Conservation (phyloP, 2,797 vertebrate genomes). For the Neosilurus hyrtlii region DNA sequence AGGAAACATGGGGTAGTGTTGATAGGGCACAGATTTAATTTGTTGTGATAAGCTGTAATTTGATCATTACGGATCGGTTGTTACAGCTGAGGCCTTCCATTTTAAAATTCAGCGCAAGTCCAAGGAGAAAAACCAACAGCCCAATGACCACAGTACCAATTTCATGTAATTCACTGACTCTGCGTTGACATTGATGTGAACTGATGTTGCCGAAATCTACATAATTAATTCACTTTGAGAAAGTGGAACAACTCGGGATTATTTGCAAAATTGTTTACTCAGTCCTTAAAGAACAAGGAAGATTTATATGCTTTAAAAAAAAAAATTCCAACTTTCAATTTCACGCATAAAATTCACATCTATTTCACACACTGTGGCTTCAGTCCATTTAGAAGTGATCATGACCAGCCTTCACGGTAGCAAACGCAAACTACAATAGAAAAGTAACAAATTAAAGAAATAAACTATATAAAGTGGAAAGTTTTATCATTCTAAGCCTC, state of each 20-base stretch:
- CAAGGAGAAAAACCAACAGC: slow-evolving; percentile 20
- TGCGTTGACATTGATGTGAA: not conserved
- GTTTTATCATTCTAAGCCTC: not conserved
- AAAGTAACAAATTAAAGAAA: not conserved
- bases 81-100: slow-evolving; percentile 13
- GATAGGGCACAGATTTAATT: not conserved
- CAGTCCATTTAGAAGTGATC: not conserved
- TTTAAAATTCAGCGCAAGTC: slow-evolving; percentile 1
- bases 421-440: not conserved
- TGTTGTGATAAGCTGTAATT: slow-evolving; percentile 22
- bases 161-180: not conserved
- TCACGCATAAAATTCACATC: not conserved
- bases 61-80: not conserved
- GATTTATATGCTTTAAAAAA: not conserved
- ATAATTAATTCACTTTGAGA: not conserved
- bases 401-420: not conserved
- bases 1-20: slow-evolving; percentile 3
- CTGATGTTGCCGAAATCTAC: not conserved
- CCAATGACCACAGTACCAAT: not conserved
- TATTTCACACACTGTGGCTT: not conserved
- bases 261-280: not conserved
- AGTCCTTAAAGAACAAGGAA: not conserved
- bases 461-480: not conserved
- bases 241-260: not conserved
- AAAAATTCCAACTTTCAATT: not conserved